These are phyloP conservation scores for Spialia ferax DNA, from an alignment of 2,888 invertebrate genomes.

Conservation along the genomic window DNA sequence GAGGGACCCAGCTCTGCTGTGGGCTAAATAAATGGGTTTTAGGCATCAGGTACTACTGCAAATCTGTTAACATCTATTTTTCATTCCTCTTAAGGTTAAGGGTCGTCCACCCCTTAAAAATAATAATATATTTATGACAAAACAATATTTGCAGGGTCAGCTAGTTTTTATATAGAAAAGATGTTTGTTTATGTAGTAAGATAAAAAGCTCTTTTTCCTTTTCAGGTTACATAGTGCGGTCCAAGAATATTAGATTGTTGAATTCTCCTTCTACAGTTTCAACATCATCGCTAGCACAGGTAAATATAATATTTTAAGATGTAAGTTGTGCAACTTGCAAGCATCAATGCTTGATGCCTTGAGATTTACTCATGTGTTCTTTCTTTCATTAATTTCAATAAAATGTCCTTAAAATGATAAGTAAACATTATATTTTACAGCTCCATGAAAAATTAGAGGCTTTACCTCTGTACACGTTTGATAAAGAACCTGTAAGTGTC, in stretches of 20 bases:
- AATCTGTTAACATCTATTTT: too few species aligned
- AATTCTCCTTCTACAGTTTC: conserved; percentile 66
- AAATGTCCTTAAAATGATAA: not conserved
- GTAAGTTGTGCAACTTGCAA: not conserved
- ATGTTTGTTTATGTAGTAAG: too few species aligned
- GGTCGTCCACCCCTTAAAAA: too few species aligned
- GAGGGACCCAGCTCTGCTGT: too few species aligned
- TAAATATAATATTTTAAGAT: conserved; percentile 41
- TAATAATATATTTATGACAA: too few species aligned
- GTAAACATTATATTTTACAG: conserved; percentile 55
- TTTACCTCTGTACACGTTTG: conserved; percentile 58
- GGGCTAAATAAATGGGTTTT: too few species aligned
- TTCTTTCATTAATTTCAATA: not conserved
- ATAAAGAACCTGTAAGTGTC: conserved; percentile 59
- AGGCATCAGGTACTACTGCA: too few species aligned
- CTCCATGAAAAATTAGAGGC: conserved; percentile 66
- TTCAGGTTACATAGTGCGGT: conserved; percentile 57
- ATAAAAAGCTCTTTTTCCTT: not conserved
- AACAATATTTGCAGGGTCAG: too few species aligned
- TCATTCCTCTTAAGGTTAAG: too few species aligned
- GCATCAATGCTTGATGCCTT: not conserved
- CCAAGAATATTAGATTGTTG: conserved; percentile 46
- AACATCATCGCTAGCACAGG: conserved; percentile 69
- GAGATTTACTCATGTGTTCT: not conserved
- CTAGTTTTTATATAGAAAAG: too few species aligned